Conservation (phyloP, 2,797 vertebrate genomes). For the Lithobates pipiens region DNA sequence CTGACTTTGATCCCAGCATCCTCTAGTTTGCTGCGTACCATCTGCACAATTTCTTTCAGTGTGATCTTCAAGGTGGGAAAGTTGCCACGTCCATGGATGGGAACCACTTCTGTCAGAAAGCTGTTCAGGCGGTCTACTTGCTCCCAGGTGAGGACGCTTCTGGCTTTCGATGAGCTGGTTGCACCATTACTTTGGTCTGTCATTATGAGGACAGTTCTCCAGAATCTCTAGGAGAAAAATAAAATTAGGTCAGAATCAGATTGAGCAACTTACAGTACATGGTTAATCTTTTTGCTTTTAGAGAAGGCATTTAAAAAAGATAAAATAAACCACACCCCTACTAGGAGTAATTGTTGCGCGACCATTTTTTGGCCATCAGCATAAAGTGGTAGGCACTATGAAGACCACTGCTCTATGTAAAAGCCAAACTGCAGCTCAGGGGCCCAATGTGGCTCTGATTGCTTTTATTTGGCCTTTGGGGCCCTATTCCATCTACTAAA, state of each 20-base stretch:
- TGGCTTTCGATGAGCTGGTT: conserved; percentile 71
- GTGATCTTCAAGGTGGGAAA: conserved; percentile 93
- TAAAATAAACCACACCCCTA: too few relatives aligned
- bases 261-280: too few relatives aligned
- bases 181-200: conserved; percentile 72
- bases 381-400: too few relatives aligned
- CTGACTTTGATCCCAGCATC: conserved; percentile 85
- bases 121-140: conserved; percentile 92
- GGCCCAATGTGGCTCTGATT: neutral
- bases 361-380: too few relatives aligned
- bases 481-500: too few relatives aligned
- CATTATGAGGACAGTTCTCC: conserved; percentile 21
- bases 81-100: conserved; percentile 92
- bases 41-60: conserved; percentile 91
- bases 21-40: conserved; percentile 84
- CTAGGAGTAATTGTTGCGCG: too few relatives aligned
- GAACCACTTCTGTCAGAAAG: conserved; percentile 89
- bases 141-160: conserved; percentile 91
- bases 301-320: too few relatives aligned
- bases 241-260: neutral
- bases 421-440: too few relatives aligned
- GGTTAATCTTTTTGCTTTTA: too few relatives aligned
- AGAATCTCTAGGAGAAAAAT: neutral
- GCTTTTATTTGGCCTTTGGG: too few relatives aligned
- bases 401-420: too few relatives aligned